Evolutionary conservation across 2,888 invertebrate species (phyloP).

Genomic region (Melinaea marsaeus): DNA sequence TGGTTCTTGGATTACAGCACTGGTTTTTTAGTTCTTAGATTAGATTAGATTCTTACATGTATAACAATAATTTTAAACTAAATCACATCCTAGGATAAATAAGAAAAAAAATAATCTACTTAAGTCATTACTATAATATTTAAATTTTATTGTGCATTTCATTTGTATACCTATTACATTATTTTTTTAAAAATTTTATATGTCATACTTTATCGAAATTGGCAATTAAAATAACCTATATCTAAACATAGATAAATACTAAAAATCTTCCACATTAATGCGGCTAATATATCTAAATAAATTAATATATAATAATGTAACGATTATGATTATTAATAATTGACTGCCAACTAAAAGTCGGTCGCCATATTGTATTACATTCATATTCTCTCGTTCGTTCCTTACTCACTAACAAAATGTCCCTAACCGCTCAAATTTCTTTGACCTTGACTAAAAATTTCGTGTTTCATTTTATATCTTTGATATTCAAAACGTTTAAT

Average conservation of each 20-base stretch:
- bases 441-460: neutral
- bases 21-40: too few species aligned
- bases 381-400: conserved; percentile 55
- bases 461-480: neutral
- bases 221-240: neutral
- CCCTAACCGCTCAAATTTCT: neutral
- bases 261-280: neutral
- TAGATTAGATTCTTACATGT: too few species aligned
- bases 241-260: neutral
- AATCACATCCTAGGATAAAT: neutral
- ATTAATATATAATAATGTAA: conserved; percentile 48
- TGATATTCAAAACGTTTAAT: conserved; percentile 6
- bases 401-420: conserved; percentile 23
- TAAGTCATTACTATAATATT: neutral
- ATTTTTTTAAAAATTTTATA: neutral
- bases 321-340: conserved; percentile 60
- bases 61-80: too few species aligned
- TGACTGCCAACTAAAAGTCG: conserved; percentile 50
- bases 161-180: conserved; percentile 4
- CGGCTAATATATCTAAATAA: conserved; percentile 34
- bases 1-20: too few species aligned
- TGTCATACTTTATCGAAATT: conserved; percentile 1
- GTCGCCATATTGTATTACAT: conserved; percentile 33
- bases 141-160: conserved; percentile 6
- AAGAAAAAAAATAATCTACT: neutral